Conservation (phyloP, 2,113 vertebrate species). For the Crotalus helleri region DNA sequence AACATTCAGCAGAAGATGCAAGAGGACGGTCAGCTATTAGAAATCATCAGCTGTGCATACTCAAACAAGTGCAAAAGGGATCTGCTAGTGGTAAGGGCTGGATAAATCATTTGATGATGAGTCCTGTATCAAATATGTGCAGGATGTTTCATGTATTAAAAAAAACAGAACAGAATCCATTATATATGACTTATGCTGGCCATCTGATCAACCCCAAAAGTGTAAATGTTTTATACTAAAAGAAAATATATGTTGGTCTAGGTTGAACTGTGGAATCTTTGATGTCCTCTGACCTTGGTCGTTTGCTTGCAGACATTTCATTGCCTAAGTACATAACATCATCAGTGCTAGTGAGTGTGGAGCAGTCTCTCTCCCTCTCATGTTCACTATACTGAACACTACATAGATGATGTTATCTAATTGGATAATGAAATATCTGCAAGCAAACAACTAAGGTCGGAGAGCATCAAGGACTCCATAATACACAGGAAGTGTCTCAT, state of each 20-base stretch:
- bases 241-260: neutral
- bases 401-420: neutral
- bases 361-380: no score
- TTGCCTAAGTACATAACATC: no score
- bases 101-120: neutral
- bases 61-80: constrained; percentile 46
- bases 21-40: constrained; percentile 70
- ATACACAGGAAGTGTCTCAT: neutral
- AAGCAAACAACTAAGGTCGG: neutral
- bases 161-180: neutral
- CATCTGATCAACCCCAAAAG: neutral
- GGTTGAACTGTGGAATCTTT: neutral
- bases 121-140: constrained; percentile 2
- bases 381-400: no score
- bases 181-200: neutral
- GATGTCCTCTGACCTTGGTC: neutral
- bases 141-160: neutral
- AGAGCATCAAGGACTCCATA: neutral
- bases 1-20: constrained; percentile 60
- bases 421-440: neutral
- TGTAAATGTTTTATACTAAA: neutral
- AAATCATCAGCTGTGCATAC: constrained; percentile 60
- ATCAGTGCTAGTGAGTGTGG: no score
- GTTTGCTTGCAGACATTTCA: neutral
- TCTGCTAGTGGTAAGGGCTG: constrained; percentile 42